Base-by-base conservation (phyloP, 1,140 invertebrate genomes). In the Drosophila nebulosa region DNA sequence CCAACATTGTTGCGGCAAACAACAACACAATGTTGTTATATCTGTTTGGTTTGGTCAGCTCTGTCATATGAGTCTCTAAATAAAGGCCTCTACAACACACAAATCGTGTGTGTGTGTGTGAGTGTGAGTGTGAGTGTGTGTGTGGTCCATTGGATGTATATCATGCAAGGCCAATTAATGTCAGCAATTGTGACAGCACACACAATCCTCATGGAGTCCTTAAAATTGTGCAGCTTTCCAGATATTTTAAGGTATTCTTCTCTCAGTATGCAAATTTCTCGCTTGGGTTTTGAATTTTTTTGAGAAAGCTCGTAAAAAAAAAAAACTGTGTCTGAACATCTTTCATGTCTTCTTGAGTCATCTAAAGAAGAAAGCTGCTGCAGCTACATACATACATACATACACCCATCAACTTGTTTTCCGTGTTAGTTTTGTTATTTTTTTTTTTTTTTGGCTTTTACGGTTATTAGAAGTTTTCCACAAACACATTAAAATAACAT, bases 81-180 rank as follows among this genome's bases (percentile, higher is more conserved):
- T 46, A 46, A 46, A 46, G 39, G 39, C 16, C 39, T 46, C 39
- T 10, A 46, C 16, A 46, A 21, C 39, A 46, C 39, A 46, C 3
- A 46, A n/a, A n/a, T 32, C 10, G 30, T 12, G 30, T 12, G 10
- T 12, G 9, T 12, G 30, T 3, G 3, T 4, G 18, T 61, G 80
- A 77, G 73, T 86, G 80, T 32, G 30, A 10, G 10, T 10, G 30
- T 12, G 27, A 1, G 27, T 5, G 1, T 6, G 36, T 60, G 80
- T 80, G 81, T 86, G 80, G 81, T 70, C 74, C 32, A 26, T 12
- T 21, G 24, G 26, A 46, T 69, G 76, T 79, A 85, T 74, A 68
- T 84, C 80, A 85, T 55, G 70, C 61, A 39, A 59, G 74, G 66
- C 24, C 69, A 86, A 81, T 85, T 86, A 78, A 81, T 78, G 80